Evolutionary conservation across 2,888 invertebrate genomes (phyloP).

Genomic region (Ichneumon xanthorius): DNA sequence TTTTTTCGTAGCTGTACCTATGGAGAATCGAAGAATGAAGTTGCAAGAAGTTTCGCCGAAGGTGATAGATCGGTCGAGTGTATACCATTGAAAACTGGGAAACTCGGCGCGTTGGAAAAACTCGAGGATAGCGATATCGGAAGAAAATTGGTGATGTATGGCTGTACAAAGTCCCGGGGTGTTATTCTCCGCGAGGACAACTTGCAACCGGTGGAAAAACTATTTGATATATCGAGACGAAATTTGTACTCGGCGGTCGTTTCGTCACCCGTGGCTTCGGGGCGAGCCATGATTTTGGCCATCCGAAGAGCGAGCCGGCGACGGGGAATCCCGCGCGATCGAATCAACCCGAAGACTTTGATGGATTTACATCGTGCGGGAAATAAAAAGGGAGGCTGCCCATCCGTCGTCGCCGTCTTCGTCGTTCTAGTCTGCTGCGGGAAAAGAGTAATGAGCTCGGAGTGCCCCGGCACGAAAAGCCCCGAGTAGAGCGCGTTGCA

Average conservation of each 20-base stretch:
- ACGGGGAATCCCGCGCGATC: background rate
- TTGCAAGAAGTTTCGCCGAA: background rate
- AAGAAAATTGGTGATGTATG: constrained; percentile 9
- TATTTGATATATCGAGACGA: constrained; percentile 20
- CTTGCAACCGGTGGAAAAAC: constrained; percentile 10
- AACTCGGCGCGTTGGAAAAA: background rate
- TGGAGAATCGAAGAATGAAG: background rate
- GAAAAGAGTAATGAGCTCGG: constrained; percentile 16
- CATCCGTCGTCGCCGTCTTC: constrained; percentile 4
- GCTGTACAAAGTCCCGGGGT: background rate
- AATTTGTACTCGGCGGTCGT: constrained; percentile 9
- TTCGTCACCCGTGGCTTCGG: background rate
- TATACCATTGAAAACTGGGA: background rate
- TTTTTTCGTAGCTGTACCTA: background rate
- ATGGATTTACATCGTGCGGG: constrained; percentile 20
- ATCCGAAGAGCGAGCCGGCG: background rate
- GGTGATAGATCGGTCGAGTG: constrained; percentile 3
- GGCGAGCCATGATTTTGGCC: background rate
- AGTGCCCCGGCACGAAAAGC: background rate
- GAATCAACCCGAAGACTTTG: constrained; percentile 24
- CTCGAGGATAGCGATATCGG: background rate
- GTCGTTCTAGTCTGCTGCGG: background rate
- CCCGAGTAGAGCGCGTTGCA: background rate
- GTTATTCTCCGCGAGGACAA: constrained; percentile 19
- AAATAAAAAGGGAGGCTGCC: constrained; percentile 3